These are phyloP conservation scores for Otus sunia DNA, from an alignment of 2,113 vertebrate species.

Conservation along the genomic window DNA sequence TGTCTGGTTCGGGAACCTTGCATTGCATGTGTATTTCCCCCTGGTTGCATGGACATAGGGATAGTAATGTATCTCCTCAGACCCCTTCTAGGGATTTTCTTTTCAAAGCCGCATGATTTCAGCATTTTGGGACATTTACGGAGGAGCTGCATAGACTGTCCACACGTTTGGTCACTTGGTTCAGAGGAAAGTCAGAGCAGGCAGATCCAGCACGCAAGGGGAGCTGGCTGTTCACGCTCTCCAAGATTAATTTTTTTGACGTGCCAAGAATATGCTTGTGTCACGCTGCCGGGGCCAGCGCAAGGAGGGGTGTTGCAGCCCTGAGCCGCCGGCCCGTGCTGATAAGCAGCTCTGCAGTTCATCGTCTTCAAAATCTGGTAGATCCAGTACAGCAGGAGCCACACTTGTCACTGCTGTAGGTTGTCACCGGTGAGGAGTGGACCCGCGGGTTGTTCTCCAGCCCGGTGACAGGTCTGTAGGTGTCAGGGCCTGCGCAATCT, in stretches of 20 bases:
- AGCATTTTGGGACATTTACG: background rate
- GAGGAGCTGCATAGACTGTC: background rate
- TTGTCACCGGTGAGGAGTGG: background rate
- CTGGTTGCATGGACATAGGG: slow-evolving; percentile 20
- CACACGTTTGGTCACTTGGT: rapidly evolving
- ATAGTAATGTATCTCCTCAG: slow-evolving; percentile 19
- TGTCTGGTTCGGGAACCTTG: slow-evolving; percentile 67
- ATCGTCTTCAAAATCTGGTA: background rate
- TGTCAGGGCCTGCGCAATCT: background rate
- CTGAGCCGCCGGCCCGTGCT: background rate
- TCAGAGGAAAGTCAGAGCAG: background rate
- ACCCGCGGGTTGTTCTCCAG: background rate
- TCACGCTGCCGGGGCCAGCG: background rate
- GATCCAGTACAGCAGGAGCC: background rate
- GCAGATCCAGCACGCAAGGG: background rate
- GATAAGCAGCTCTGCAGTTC: background rate
- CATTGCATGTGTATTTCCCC: slow-evolving; percentile 25
- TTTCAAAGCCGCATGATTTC: background rate
- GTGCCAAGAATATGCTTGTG: background rate
- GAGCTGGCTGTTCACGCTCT: background rate
- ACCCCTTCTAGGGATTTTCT: slow-evolving; percentile 12
- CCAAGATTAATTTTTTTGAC: background rate
- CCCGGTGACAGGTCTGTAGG: background rate
- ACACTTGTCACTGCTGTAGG: background rate
- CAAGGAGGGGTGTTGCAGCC: background rate